Conservation (phyloP, 2,888 invertebrate species). For the Drosophila neoperkinsi region DNA sequence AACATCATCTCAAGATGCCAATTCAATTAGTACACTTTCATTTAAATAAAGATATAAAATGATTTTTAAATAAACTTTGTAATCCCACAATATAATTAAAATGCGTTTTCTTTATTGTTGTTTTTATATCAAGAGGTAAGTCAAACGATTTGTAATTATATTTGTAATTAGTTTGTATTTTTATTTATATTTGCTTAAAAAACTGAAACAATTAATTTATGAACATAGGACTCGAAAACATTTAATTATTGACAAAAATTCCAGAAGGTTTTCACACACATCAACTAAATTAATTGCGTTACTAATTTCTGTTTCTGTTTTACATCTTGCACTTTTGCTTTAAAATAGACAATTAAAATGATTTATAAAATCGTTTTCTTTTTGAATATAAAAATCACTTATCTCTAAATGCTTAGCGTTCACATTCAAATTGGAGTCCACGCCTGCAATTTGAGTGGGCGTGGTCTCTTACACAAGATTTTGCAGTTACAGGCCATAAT, state of each 20-base stretch:
- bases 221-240: constrained; percentile 74
- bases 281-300: constrained; percentile 65
- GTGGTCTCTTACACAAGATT: constrained; percentile 47
- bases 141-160: constrained; percentile 44
- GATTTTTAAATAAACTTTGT: neutral
- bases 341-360: constrained; percentile 81
- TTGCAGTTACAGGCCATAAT: constrained; percentile 59
- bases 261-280: constrained; percentile 65
- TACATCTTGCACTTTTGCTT: constrained; percentile 44
- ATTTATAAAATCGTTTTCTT: constrained; percentile 74
- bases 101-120: neutral
- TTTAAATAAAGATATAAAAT: neutral
- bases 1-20: neutral
- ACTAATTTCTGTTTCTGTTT: constrained; percentile 26
- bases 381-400: constrained; percentile 75
- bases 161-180: constrained; percentile 78
- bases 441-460: constrained; percentile 36
- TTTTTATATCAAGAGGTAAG: neutral
- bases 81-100: neutral
- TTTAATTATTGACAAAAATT: constrained; percentile 76
- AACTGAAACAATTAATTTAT: constrained; percentile 68
- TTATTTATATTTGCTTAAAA: constrained; percentile 79
- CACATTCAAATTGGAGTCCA: constrained; percentile 66
- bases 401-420: constrained; percentile 77
- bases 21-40: neutral